Percentiles rank a stretch among this genome's conserved stretches.
Evolutionary conservation across 2,888 invertebrate species (phyloP).

Genomic region (Meteorus colon): DNA sequence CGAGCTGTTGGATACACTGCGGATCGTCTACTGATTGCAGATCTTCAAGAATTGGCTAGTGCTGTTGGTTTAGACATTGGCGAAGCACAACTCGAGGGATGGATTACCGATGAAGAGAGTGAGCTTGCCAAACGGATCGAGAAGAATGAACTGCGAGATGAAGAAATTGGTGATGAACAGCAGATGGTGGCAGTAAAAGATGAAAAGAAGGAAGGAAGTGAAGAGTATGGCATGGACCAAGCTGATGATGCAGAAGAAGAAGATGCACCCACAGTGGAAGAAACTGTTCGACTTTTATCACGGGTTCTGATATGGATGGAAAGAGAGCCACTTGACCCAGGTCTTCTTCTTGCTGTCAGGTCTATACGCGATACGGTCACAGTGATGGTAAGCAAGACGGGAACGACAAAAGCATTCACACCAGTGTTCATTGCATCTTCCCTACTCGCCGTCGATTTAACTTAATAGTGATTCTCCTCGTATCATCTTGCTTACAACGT

Average conservation of each 20-base stretch:
- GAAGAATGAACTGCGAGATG: constrained; percentile 58
- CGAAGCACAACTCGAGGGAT: constrained; percentile 60
- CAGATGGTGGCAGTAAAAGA: constrained; percentile 47
- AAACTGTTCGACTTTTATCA: constrained; percentile 71
- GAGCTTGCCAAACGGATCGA: constrained; percentile 56
- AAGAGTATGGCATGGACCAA: constrained; percentile 32
- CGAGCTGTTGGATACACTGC: constrained; percentile 54
- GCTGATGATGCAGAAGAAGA: constrained; percentile 57
- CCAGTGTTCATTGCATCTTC: constrained; percentile 26
- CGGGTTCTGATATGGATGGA: constrained; percentile 75
- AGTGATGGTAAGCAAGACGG: constrained; percentile 64
- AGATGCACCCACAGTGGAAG: constrained; percentile 67
- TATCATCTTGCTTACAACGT: background rate
- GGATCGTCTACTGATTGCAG: constrained; percentile 57
- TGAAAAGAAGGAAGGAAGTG: constrained; percentile 51
- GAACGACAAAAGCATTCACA: background rate
- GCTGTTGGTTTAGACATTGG: constrained; percentile 61
- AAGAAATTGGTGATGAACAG: constrained; percentile 52
- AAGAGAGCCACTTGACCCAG: constrained; percentile 74
- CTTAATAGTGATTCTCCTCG: constrained; percentile 18
- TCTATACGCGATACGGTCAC: constrained; percentile 70
- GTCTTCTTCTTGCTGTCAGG: constrained; percentile 67
- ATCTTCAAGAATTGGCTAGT: constrained; percentile 58
- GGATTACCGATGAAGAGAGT: constrained; percentile 65
- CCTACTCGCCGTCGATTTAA: constrained; percentile 32